phyloP scores from a whole-genome alignment of 35 echinoderm and acorn worm genomes.

The Lytechinus pictus region DNA sequence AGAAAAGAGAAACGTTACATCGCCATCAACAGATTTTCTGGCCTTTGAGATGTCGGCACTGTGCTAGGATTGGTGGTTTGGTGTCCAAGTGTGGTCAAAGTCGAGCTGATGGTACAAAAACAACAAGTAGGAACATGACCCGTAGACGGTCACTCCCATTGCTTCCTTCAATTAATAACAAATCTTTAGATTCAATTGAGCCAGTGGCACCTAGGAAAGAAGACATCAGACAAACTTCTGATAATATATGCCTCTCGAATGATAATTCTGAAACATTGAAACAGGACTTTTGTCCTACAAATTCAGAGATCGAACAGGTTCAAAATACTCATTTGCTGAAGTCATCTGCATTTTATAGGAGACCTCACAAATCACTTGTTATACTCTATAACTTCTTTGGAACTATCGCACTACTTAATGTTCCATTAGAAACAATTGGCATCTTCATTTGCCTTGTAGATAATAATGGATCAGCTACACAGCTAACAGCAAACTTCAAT shows the following conservation, averaged over 20 bases:
- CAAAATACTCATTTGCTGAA: not conserved
- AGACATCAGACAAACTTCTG: not conserved
- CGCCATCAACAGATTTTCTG: conserved; percentile 4
- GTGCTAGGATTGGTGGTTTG: not conserved
- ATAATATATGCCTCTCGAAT: not conserved
- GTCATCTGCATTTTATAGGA: not conserved
- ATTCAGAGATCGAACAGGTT: not conserved
- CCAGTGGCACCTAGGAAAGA: not conserved
- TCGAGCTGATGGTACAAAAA: not conserved
- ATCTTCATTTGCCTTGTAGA: not conserved
- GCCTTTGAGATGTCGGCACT: conserved; percentile 20
- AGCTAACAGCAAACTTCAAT: not conserved
- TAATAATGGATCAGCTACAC: not conserved
- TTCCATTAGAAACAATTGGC: not conserved
- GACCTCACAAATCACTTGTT: not conserved
- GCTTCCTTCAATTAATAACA: not conserved
- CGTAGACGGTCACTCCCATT: not conserved
- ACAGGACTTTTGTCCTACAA: not conserved
- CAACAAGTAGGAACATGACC: not conserved
- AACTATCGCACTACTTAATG: not conserved
- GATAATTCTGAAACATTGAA: not conserved
- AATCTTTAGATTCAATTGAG: not conserved
- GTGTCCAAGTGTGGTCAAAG: not conserved
- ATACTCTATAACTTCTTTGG: not conserved
- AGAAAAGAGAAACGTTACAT: not conserved